Evolutionary conservation across 2,888 invertebrate genomes (phyloP).

Genomic region (Pachycephus smyrnensis): DNA sequence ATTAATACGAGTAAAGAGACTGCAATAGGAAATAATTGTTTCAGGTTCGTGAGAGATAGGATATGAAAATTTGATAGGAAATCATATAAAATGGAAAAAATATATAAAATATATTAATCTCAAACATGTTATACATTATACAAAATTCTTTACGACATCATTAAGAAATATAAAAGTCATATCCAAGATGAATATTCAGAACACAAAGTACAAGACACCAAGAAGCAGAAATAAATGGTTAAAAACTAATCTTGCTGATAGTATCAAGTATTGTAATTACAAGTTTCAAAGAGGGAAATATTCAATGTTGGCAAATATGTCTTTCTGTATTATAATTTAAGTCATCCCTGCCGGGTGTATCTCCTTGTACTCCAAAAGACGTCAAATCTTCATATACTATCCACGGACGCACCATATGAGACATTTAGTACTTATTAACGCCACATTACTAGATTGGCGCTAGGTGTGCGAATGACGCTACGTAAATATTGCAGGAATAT

Average conservation of each 20-base stretch:
- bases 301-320: neutral
- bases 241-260: neutral
- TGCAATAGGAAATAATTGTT: neutral
- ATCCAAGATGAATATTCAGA: neutral
- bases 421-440: neutral
- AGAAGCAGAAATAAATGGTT: neutral
- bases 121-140: neutral
- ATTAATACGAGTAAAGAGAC: neutral
- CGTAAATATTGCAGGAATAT: neutral
- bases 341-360: neutral
- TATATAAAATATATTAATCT: neutral
- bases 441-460: neutral
- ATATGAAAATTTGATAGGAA: neutral
- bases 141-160: neutral
- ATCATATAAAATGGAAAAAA: neutral
- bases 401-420: neutral
- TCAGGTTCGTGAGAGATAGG: neutral
- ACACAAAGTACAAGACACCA: neutral
- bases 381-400: slow-evolving; percentile 5
- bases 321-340: neutral
- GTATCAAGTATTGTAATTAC: neutral
- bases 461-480: slow-evolving; percentile 1
- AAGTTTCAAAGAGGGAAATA: neutral
- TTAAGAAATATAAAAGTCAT: neutral
- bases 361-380: neutral